These are phyloP conservation scores for Heliconius ethilla DNA, from an alignment of 2,888 invertebrate species.

Conservation along the genomic window DNA sequence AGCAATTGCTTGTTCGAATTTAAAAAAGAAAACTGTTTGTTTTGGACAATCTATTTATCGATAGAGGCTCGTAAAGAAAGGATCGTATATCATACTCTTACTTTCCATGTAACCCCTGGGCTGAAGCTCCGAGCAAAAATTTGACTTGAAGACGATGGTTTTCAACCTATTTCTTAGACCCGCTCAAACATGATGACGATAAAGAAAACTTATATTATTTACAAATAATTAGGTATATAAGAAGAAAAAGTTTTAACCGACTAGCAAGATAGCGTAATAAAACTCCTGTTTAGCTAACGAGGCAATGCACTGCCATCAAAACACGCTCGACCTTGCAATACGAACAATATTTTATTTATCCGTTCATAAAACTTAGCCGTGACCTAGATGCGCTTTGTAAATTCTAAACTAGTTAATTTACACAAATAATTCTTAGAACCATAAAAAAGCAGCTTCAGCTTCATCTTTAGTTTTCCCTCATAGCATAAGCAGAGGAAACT, in stretches of 20 bases:
- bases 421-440: background rate
- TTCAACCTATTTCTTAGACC: background rate
- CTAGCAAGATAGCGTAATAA: constrained; percentile 1
- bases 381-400: constrained; percentile 41
- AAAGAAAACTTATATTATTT: background rate
- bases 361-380: constrained; percentile 38
- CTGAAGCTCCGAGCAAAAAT: too few relatives aligned
- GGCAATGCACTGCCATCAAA: constrained; percentile 50
- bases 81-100: too few relatives aligned
- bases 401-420: constrained; percentile 19
- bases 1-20: too few relatives aligned
- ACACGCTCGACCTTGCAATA: constrained; percentile 47
- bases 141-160: background rate
- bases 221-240: too few relatives aligned
- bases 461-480: too few relatives aligned
- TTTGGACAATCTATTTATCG: too few relatives aligned
- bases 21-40: too few relatives aligned
- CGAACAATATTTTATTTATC: constrained; percentile 32
- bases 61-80: too few relatives aligned
- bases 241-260: background rate
- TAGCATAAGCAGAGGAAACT: background rate
- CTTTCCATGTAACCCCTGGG: too few relatives aligned
- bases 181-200: too few relatives aligned
- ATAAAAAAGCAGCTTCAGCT: background rate
- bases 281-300: constrained; percentile 39